Conservation (phyloP, 2,113 vertebrate species). For the Malurus elegans region DNA sequence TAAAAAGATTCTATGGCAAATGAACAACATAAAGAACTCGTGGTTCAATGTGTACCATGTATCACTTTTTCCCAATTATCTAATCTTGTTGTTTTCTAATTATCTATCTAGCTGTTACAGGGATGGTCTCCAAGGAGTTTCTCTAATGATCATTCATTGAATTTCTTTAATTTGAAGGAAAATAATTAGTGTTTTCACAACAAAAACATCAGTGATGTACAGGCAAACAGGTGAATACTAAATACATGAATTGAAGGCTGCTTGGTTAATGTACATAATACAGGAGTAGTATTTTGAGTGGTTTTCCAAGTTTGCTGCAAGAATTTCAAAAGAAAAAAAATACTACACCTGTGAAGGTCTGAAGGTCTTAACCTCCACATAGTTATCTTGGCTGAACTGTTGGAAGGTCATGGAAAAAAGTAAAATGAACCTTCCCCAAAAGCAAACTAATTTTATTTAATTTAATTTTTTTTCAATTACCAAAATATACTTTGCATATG, state of each 20-base stretch:
- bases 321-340: not conserved
- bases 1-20: not conserved
- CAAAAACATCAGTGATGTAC: slow-evolving; percentile 63
- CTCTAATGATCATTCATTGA: slow-evolving; percentile 8
- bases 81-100: not conserved
- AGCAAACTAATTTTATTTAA: not conserved
- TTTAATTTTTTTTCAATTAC: not conserved
- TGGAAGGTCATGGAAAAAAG: not conserved
- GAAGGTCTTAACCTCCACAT: not conserved
- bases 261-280: not conserved
- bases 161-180: slow-evolving; percentile 66
- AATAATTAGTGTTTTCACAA: slow-evolving; percentile 67
- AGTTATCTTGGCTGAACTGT: not conserved
- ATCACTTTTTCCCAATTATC: not conserved
- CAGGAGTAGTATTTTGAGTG: not conserved
- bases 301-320: not conserved
- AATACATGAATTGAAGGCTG: not conserved
- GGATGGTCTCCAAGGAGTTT: slow-evolving; percentile 24
- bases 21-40: not conserved
- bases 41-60: not conserved
- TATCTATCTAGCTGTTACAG: not conserved
- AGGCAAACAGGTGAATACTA: slow-evolving; percentile 42
- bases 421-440: not conserved
- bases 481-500: not conserved
- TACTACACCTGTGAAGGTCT: not conserved